A percentile compares a stretch with the other conserved stretches of the same genome.
Conservation (phyloP, 2,113 vertebrate genomes). For the Romanogobio albipinnatus region DNA sequence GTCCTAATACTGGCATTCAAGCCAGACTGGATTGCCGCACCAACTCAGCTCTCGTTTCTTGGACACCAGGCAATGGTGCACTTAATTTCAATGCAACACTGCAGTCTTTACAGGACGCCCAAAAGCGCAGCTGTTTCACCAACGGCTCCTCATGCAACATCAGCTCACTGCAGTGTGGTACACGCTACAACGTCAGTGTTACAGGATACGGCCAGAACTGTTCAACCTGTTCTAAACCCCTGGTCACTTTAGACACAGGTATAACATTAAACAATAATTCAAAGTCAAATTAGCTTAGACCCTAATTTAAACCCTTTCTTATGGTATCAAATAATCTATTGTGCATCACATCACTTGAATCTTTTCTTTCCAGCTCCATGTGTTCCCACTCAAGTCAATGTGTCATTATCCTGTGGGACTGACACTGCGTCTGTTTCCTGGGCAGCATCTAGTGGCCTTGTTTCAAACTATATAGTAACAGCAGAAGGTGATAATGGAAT, state of each 20-base stretch:
- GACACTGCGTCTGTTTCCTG: conserved; percentile 52
- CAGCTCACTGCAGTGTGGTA: conserved; percentile 50
- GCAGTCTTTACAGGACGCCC: conserved; percentile 10
- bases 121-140: conserved; percentile 39
- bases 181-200: conserved; percentile 49
- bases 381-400: conserved; percentile 40
- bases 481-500: conserved; percentile 36
- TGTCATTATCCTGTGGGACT: conserved; percentile 48
- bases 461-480: conserved; percentile 40
- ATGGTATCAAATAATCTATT: background rate
- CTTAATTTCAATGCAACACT: conserved; percentile 40
- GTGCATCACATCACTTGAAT: conserved; percentile 21
- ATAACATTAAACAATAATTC: background rate
- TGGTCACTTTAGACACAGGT: conserved; percentile 42
- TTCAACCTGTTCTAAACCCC: background rate
- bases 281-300: background rate
- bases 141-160: conserved; percentile 51
- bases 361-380: conserved; percentile 54
- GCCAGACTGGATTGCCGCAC: conserved; percentile 43
- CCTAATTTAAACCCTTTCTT: background rate
- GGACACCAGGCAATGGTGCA: conserved; percentile 46
- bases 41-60: conserved; percentile 45
- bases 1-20: conserved; percentile 46
- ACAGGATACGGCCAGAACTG: conserved; percentile 36
- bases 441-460: conserved; percentile 29